A percentile compares a stretch with the other conserved stretches of the same genome.
Conservation (phyloP, 1,140 invertebrate genomes). For the Drosophila pseudoobscura region DNA sequence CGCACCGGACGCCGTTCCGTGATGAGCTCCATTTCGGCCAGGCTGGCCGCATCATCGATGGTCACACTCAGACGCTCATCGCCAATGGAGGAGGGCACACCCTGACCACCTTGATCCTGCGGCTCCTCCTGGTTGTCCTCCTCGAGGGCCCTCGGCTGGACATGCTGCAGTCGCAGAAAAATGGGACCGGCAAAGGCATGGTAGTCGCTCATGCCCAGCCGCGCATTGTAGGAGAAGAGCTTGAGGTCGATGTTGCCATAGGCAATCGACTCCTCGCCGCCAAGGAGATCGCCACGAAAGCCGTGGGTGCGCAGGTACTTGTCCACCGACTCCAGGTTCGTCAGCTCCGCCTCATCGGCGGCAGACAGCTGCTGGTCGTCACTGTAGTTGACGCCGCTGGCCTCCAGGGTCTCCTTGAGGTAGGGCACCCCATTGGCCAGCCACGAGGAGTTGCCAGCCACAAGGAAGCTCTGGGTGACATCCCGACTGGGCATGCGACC, state of each 20-base stretch:
- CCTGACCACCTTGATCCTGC: background rate
- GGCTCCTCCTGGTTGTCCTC: background rate
- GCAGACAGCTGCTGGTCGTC: constrained; percentile 85
- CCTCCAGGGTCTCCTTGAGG: constrained; percentile 85
- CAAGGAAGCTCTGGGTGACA: constrained; percentile 87
- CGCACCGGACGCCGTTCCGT: constrained; percentile 72
- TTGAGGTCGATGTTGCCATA: constrained; percentile 83
- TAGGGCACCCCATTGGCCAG: constrained; percentile 92
- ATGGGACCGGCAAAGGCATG: constrained; percentile 82
- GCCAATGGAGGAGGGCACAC: constrained; percentile 43
- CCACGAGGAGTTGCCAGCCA: constrained; percentile 88
- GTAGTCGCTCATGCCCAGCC: constrained; percentile 72
- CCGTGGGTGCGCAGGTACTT: constrained; percentile 70
- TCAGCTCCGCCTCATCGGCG: constrained; percentile 68
- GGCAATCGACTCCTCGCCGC: constrained; percentile 76
- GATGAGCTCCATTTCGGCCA: constrained; percentile 74
- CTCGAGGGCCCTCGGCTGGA: constrained; percentile 48
- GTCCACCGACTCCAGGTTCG: constrained; percentile 70
- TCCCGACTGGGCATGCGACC: constrained; percentile 87
- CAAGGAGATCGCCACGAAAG: constrained; percentile 80
- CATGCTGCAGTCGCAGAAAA: constrained; percentile 72
- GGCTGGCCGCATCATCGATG: constrained; percentile 65
- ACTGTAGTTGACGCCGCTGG: constrained; percentile 79
- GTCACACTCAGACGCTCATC: constrained; percentile 69
- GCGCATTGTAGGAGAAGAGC: constrained; percentile 77